Base-by-base conservation (phyloP, 92 coral and sea anemone species). In the Actinostola sp. region DNA sequence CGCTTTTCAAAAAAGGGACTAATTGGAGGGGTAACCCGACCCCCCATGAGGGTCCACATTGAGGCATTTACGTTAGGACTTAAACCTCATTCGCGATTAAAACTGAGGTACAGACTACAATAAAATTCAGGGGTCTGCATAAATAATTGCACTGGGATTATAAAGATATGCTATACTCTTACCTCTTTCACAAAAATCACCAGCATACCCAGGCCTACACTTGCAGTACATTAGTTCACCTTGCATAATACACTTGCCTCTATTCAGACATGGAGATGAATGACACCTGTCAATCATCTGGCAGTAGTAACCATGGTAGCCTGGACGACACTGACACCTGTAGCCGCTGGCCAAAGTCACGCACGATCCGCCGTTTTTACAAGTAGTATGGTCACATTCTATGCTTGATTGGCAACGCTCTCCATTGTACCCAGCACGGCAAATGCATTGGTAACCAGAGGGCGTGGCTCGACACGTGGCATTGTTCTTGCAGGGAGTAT, bases 241-340 rank as follows among this genome's bases (percentile, higher is more conserved):
- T 54, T 83, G 84, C 63, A 81, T 82, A 50, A 86, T 46, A 51
- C 96, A 90, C 43, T 82, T 90, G 57, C 84, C 92, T 21, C 84
- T 84, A 61, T 87, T 86, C 50, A 25, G 46, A 65, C 96, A 90
- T 28, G 96, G 81, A 31, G 76, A 68, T 79, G 87, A 79, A 30
- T 87, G 89, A 45, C 96, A 90, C 71, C 86, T 78, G 87, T 82
- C 89, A 69, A 43, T 74, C 50, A 65, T 44, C 51, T 81, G 76
- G 70, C 96, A 86, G 65, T 76, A 76, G 54, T 75, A 36, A 2
- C 96, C 92, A 78, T 73, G 63, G 92, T 87, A 90, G 33, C 92
- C 92, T 43, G 65, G 73, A 24, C 46, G 41, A 58, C 96, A 90
- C n/a, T 59, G 29, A 36, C 96, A 90, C 44, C 46, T 57, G 49